Percentiles rank a stretch among this genome's conserved stretches.
Evolutionary conservation across 2,888 invertebrate species (phyloP).

Genomic region (Adelphocoris suturalis): DNA sequence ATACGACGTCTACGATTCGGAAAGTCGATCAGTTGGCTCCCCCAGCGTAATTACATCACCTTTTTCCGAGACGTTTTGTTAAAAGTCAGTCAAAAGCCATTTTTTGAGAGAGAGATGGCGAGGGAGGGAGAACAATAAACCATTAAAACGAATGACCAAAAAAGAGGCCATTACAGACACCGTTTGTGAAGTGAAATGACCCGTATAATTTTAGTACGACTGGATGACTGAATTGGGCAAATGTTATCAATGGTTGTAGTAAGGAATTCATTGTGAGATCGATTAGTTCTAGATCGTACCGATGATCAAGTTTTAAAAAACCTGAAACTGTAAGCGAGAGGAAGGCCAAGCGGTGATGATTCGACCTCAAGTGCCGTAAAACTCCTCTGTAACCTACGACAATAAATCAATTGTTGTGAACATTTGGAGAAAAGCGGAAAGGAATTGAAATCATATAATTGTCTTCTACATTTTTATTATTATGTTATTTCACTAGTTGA

Average conservation of each 20-base stretch:
- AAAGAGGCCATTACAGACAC: not conserved
- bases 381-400: no score
- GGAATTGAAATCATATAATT: no score
- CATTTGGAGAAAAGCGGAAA: no score
- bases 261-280: no score
- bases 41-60: not conserved
- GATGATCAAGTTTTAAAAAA: no score
- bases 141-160: slow-evolving; percentile 9
- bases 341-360: not conserved
- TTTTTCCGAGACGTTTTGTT: not conserved
- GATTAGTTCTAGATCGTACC: not conserved
- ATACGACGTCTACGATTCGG: not conserved
- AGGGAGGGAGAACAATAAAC: not conserved
- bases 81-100: not conserved
- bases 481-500: no score
- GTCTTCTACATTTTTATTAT: no score
- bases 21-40: not conserved
- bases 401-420: no score
- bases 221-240: not conserved
- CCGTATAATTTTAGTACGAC: not conserved
- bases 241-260: not conserved
- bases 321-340: not conserved
- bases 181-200: not conserved
- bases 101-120: not conserved
- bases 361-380: no score